Evolutionary conservation across 2,113 vertebrate species (phyloP).

Genomic region (Smithornis capensis): DNA sequence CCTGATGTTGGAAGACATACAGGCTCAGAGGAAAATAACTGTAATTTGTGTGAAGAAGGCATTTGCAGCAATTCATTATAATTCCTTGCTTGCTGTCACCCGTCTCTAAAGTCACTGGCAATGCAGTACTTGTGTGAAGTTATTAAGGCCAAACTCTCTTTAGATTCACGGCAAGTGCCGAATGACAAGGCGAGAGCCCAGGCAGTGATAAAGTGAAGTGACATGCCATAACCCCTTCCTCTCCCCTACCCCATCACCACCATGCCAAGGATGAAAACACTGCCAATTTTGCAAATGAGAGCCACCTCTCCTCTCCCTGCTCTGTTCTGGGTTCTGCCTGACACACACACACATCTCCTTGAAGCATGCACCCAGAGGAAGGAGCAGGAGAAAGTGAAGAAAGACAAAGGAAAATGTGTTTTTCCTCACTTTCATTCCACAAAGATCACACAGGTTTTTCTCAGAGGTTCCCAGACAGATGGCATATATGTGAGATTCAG

Average conservation of each 20-base stretch:
- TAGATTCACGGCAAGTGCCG: slow-evolving; percentile 60
- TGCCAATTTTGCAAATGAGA: slow-evolving; percentile 44
- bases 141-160: slow-evolving; percentile 69
- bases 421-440: not conserved
- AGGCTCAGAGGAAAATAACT: slow-evolving; percentile 58
- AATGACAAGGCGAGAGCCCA: slow-evolving; percentile 56
- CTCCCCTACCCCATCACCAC: slow-evolving; percentile 12
- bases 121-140: slow-evolving; percentile 64
- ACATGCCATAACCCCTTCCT: slow-evolving; percentile 39
- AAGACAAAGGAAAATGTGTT: not conserved
- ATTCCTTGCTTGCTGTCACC: slow-evolving; percentile 67
- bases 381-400: not conserved
- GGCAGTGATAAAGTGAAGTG: slow-evolving; percentile 63
- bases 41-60: slow-evolving; percentile 61
- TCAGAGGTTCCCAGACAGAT: not conserved
- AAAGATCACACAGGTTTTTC: not conserved
- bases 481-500: not conserved
- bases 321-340: not conserved
- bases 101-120: slow-evolving; percentile 64
- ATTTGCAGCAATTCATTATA: slow-evolving; percentile 69
- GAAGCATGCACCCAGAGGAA: not conserved
- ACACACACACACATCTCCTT: not conserved
- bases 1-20: slow-evolving; percentile 15
- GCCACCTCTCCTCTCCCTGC: not conserved
- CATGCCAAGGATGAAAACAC: slow-evolving; percentile 24